Evolutionary conservation across 2,113 vertebrate genomes (phyloP), one percentile per base, ranked within the genome.

Genomic region (Clarias macrocephalus): DNA sequence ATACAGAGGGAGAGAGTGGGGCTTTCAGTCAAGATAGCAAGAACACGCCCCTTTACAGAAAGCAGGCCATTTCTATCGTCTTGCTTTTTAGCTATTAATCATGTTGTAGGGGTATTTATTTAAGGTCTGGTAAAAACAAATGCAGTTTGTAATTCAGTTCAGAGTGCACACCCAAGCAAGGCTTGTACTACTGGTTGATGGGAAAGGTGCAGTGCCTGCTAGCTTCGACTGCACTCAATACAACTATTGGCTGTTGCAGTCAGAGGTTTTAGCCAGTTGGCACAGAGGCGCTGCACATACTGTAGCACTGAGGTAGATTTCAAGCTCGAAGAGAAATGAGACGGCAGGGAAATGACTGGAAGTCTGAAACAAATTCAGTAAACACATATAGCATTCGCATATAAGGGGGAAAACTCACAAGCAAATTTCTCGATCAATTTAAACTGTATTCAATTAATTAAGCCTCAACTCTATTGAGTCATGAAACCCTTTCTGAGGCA

Each of bases 11-110:
- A 86, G 86, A 79, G 85, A 91, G 88, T 85, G 85, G 85, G 86
- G 91, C 89, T 90, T 89, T 90, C 90, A 87, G 88, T 92, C 90
- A 90, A 92, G 90, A 91, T 89, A 88, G 89, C 21, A 59, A 90
- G 89, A 91, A 92, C 91, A 92, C 91, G 91, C 91, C 91, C 91
- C 91, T 92, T 91, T 70, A 28, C 70, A 83, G 86, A 80, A 87
- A 90, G 82, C 82, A 84, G 87, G 87, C 88, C 83, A 56, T 87
- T 84, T 83, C 73, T 57, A 63, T 21, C 72, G 73, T 82, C 73
- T 48, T 56, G 82, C 70, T 87, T 56, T 77, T 56, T 77, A 79
- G 59, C 80, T 42, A n/a, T 82, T 80, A 28, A 76, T 84, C 66
- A 70, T 80, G 28, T 25, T 73, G 19, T 16, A n/a, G 30, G 28